Evolutionary conservation across 2,888 invertebrate species (phyloP).

Genomic region (Anoncus sp.): DNA sequence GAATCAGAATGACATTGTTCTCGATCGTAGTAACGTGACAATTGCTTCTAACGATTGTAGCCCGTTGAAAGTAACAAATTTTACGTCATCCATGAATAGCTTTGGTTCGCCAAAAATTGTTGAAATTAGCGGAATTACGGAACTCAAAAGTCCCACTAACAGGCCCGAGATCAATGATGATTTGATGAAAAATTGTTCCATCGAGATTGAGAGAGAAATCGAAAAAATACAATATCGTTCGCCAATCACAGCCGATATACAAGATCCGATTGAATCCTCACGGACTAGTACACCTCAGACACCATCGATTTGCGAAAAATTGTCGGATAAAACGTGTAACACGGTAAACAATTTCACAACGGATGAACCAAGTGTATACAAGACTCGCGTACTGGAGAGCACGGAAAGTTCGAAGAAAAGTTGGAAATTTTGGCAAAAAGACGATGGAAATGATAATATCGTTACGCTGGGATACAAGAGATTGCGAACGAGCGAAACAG

Average conservation of each 20-base stretch:
- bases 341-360: neutral
- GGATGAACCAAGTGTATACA: slow-evolving; percentile 18
- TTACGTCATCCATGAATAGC: slow-evolving; percentile 32
- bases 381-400: slow-evolving; percentile 36
- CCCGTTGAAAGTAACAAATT: slow-evolving; percentile 25
- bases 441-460: slow-evolving; percentile 51
- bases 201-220: too few relatives aligned
- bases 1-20: slow-evolving; percentile 67
- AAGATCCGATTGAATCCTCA: slow-evolving; percentile 35
- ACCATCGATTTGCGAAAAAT: neutral
- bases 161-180: neutral
- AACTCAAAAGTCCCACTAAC: slow-evolving; percentile 31
- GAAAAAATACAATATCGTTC: slow-evolving; percentile 18
- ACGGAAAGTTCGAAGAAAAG: slow-evolving; percentile 51
- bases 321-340: neutral
- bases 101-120: slow-evolving; percentile 25
- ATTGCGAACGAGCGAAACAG: slow-evolving; percentile 49
- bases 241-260: slow-evolving; percentile 52
- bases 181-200: neutral
- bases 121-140: slow-evolving; percentile 54
- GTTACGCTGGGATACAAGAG: slow-evolving; percentile 58
- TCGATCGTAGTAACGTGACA: slow-evolving; percentile 32
- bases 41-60: slow-evolving; percentile 10
- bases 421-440: slow-evolving; percentile 74
- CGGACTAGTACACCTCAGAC: slow-evolving; percentile 29